Conservation (phyloP, 2,888 invertebrate genomes). For the Polydrusus cervinus region DNA sequence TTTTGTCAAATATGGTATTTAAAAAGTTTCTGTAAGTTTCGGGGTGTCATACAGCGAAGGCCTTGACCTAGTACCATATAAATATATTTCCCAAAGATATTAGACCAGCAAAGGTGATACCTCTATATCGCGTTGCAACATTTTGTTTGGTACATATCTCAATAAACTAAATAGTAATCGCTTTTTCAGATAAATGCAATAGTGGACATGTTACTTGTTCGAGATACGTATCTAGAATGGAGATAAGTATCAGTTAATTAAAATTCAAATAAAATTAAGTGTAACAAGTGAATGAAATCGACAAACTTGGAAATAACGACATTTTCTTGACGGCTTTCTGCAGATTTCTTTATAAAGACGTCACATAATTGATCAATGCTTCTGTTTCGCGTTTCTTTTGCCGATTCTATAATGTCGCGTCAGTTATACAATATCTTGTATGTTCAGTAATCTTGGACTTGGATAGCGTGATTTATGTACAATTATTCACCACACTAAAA, state of each 20-base stretch:
- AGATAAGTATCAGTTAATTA: constrained; percentile 62
- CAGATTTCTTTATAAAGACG: constrained; percentile 50
- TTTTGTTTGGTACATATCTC: constrained; percentile 36
- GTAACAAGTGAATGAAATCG: constrained; percentile 57
- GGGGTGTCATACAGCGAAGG: too few species aligned
- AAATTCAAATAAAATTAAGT: constrained; percentile 60
- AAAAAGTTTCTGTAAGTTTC: too few species aligned
- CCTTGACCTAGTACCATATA: too few species aligned
- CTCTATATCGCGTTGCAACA: constrained; percentile 36
- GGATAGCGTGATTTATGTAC: constrained; percentile 2
- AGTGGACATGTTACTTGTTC: constrained; percentile 42
- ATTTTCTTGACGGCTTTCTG: constrained; percentile 56
- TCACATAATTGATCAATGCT: constrained; percentile 45
- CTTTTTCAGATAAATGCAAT: constrained; percentile 46
- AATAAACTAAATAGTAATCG: constrained; percentile 42
- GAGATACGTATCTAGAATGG: constrained; percentile 48
- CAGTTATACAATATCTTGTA: constrained; percentile 13
- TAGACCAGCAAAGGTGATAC: too few species aligned
- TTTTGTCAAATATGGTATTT: too few species aligned
- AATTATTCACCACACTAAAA: constrained; percentile 1
- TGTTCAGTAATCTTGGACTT: constrained; percentile 24
- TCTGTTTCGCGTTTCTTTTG: constrained; percentile 32
- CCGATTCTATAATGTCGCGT: constrained; percentile 26
- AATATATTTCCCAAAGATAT: too few species aligned
- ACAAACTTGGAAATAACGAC: constrained; percentile 57